These are phyloP conservation scores for Molanna angustata DNA, from an alignment of 2,888 invertebrate genomes.

Conservation along the genomic window DNA sequence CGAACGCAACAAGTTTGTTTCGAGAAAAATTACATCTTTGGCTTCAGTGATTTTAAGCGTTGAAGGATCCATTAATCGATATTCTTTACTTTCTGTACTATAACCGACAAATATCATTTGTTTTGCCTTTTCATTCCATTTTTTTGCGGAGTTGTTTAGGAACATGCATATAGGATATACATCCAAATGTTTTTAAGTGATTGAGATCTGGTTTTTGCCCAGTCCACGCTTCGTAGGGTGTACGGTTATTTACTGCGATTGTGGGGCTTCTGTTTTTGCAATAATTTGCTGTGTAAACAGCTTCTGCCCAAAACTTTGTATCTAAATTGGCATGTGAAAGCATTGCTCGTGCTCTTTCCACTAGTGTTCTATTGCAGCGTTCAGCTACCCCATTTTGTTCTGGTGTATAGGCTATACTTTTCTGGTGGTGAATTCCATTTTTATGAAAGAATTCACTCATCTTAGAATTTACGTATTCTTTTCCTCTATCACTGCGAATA, in stretches of 20 bases:
- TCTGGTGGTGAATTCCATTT: constrained; percentile 1
- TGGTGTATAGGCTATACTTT: not conserved
- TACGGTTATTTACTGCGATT: not conserved
- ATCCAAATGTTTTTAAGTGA: constrained; percentile 1
- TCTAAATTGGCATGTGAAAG: not conserved
- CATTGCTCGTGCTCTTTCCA: constrained; percentile 2
- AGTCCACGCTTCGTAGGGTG: constrained; percentile 4
- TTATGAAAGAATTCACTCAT: not conserved
- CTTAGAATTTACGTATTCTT: not conserved
- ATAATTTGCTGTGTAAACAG: not conserved
- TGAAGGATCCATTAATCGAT: too few relatives aligned
- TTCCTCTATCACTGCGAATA: constrained; percentile 4
- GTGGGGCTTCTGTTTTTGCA: constrained; percentile 4
- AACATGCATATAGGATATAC: not conserved
- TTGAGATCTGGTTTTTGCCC: not conserved
- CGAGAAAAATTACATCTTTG: too few relatives aligned
- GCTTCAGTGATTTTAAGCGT: too few relatives aligned
- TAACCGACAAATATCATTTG: constrained; percentile 2
- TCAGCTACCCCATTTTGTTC: constrained; percentile 6
- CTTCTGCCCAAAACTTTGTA: not conserved
- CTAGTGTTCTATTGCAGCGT: constrained; percentile 1
- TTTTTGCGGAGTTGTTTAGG: not conserved
- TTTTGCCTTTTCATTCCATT: constrained; percentile 3
- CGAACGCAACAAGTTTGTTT: too few relatives aligned
- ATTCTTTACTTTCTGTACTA: not conserved